phyloP scores from a whole-genome alignment of 2,113 vertebrate species.

The Sceloporus undulatus region DNA sequence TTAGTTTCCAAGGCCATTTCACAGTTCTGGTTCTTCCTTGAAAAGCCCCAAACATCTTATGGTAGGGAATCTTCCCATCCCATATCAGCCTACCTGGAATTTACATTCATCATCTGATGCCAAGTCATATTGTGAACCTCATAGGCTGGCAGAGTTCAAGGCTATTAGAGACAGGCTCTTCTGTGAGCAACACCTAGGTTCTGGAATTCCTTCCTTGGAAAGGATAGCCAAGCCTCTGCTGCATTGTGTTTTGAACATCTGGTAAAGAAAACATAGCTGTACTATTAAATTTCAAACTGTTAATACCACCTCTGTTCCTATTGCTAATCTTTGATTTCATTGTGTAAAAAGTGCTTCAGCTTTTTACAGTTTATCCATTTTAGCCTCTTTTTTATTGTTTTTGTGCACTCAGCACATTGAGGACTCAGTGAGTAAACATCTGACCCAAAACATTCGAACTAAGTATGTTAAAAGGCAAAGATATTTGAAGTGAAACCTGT shows the following conservation, averaged over 20 bases:
- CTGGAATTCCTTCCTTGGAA: too few relatives aligned
- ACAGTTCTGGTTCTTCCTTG: not conserved
- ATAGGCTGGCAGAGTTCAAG: too few relatives aligned
- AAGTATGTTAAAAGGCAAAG: not conserved
- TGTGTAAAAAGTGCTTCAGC: not conserved
- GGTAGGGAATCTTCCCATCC: not conserved
- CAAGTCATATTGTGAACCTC: not conserved
- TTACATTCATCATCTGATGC: not conserved
- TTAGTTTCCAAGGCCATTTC: not conserved
- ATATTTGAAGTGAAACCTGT: conserved; percentile 1
- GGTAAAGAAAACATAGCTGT: too few relatives aligned
- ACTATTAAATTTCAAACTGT: too few relatives aligned
- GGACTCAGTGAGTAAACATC: not conserved
- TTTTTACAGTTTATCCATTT: not conserved
- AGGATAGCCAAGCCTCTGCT: too few relatives aligned
- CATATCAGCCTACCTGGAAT: not conserved
- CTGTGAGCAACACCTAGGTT: too few relatives aligned
- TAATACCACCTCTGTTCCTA: too few relatives aligned
- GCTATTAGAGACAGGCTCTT: too few relatives aligned
- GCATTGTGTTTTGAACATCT: too few relatives aligned
- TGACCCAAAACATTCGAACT: too few relatives aligned
- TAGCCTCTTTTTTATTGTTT: not conserved
- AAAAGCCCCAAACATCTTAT: not conserved
- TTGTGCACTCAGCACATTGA: not conserved
- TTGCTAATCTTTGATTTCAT: not conserved